phyloP scores from a whole-genome alignment of 2,888 invertebrate species.

The Candidula unifasciata region DNA sequence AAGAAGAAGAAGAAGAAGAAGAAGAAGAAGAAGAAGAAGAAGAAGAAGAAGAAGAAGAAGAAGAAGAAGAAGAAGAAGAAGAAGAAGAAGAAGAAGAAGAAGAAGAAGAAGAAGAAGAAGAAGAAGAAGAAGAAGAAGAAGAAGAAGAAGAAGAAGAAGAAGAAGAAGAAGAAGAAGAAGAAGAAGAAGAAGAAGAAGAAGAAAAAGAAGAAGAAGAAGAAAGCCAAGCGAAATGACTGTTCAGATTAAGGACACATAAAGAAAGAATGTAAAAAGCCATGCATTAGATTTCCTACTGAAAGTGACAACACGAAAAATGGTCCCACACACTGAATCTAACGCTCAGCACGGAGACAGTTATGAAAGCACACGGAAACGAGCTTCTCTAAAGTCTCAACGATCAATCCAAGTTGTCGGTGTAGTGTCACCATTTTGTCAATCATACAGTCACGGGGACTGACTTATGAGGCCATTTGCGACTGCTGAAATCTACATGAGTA shows the following conservation, averaged over 20 bases:
- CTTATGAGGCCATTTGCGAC: not conserved
- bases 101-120: too few relatives aligned
- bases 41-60: not conserved
- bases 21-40: not conserved
- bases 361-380: too few relatives aligned
- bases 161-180: constrained; percentile 21
- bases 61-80: too few relatives aligned
- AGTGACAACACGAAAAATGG: too few relatives aligned
- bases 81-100: too few relatives aligned
- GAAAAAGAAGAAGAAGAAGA: not conserved
- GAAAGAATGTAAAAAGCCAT: too few relatives aligned
- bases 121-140: not conserved
- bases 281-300: too few relatives aligned
- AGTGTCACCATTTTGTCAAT: not conserved
- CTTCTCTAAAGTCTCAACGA: too few relatives aligned
- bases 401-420: not conserved
- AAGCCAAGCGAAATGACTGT: too few relatives aligned
- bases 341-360: not conserved
- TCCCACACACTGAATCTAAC: not conserved
- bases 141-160: not conserved
- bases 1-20: not conserved
- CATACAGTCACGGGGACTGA: not conserved
- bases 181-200: constrained; percentile 12
- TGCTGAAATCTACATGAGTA: too few relatives aligned
- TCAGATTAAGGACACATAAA: too few relatives aligned